These are phyloP conservation scores for Drosophila pachea DNA, from an alignment of 1,140 invertebrate genomes.

Conservation along the genomic window DNA sequence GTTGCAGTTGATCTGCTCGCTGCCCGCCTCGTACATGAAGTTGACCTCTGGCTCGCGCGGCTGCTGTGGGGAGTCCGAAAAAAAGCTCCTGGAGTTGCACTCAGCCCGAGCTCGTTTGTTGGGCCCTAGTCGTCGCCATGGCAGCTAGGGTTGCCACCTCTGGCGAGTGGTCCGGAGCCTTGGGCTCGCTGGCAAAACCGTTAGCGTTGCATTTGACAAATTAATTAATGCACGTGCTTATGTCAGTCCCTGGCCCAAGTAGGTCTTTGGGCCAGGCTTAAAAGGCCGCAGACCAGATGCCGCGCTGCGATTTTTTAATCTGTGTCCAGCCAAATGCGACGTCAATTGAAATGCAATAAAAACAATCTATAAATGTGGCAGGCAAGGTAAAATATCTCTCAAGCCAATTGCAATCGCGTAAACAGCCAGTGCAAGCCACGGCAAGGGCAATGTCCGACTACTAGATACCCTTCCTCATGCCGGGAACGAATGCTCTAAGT, in stretches of 20 bases:
- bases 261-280: neutral
- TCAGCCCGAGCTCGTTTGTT: neutral
- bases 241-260: neutral
- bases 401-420: conserved; percentile 22
- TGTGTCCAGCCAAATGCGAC: conserved; percentile 39
- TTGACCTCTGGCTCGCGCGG: neutral
- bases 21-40: conserved; percentile 61
- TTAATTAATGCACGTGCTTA: conserved; percentile 50
- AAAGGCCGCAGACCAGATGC: conserved; percentile 35
- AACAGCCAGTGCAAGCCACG: neutral
- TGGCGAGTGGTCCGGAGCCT: too few relatives aligned
- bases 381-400: conserved; percentile 47
- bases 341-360: conserved; percentile 70
- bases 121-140: neutral
- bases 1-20: conserved; percentile 71
- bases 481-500: neutral
- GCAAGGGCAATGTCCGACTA: neutral
- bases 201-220: conserved; percentile 41
- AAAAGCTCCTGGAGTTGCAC: neutral
- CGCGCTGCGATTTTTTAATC: conserved; percentile 64
- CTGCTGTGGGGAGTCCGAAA: neutral
- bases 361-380: conserved; percentile 48
- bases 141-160: conserved; percentile 18
- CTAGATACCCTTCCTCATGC: neutral
- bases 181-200: too few relatives aligned